Conservation (phyloP, 2,113 vertebrate genomes). For the Sylvilagus bachmani region DNA sequence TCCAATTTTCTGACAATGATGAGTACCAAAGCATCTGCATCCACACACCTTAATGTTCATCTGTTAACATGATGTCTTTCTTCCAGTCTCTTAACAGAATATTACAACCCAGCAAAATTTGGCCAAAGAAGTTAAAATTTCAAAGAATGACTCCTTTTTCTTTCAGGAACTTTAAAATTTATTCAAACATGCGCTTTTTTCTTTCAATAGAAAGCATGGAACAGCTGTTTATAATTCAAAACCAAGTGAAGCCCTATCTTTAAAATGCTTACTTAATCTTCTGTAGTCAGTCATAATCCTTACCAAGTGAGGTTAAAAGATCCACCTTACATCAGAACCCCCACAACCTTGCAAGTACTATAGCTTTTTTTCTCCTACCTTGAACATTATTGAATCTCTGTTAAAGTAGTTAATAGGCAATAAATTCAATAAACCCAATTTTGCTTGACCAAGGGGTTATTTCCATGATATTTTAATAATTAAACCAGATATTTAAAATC, state of each 20-base stretch:
- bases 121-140: not conserved
- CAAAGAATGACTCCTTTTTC: not conserved
- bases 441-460: constrained; percentile 2
- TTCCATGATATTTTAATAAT: not conserved
- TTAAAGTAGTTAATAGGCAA: not conserved
- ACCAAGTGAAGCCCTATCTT: not conserved
- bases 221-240: constrained; percentile 8
- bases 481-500: not conserved
- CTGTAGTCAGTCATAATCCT: not conserved
- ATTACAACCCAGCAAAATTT: not conserved
- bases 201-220: not conserved
- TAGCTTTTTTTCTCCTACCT: not conserved
- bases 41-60: not conserved
- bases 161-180: not conserved
- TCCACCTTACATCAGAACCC: not conserved
- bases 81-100: too few relatives aligned
- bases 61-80: not conserved
- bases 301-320: not conserved
- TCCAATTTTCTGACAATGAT: not conserved
- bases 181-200: not conserved
- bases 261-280: constrained; percentile 10
- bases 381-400: not conserved
- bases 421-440: not conserved
- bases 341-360: not conserved
- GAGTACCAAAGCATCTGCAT: not conserved